Evolutionary conservation across 2,113 vertebrate genomes (phyloP).

Genomic region (Otolemur garnettii): DNA sequence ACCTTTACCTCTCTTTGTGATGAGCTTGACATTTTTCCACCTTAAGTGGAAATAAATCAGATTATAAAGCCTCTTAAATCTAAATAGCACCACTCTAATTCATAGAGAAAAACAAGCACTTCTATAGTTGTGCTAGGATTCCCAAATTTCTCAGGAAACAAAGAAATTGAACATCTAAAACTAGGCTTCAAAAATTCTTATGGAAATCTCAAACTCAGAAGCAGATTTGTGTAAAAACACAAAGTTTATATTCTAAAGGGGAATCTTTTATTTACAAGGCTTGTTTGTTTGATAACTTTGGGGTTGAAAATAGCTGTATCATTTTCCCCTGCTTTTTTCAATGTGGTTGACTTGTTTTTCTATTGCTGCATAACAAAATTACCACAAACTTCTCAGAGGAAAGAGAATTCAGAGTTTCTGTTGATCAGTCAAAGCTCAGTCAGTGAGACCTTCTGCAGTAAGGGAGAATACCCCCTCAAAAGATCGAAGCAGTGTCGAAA

Average conservation of each 20-base stretch:
- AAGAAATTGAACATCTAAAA: conserved; percentile 29
- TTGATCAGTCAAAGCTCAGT: conserved; percentile 46
- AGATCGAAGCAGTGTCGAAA: conserved; percentile 8
- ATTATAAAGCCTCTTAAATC: neutral
- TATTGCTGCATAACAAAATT: neutral
- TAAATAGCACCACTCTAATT: conserved; percentile 11
- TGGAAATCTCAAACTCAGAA: conserved; percentile 13
- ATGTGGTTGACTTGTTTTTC: neutral
- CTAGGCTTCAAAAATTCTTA: conserved; percentile 36
- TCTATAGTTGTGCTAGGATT: neutral
- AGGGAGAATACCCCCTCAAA: neutral
- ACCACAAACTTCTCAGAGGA: neutral
- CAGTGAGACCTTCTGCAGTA: neutral
- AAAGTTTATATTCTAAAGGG: neutral
- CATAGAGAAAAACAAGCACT: conserved; percentile 28
- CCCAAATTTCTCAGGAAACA: conserved; percentile 46
- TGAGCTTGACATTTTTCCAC: neutral
- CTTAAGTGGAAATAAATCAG: conserved; percentile 17
- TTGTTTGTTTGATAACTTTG: conserved; percentile 39
- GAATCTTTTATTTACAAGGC: neutral
- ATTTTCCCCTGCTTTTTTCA: neutral
- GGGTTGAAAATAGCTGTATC: neutral
- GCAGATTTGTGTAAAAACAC: neutral
- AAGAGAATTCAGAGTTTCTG: neutral
- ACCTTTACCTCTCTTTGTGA: neutral